A percentile compares a stretch with the other conserved stretches of the same genome.
Conservation (phyloP, 2,113 vertebrate genomes). For the Rhinolophus sinicus region DNA sequence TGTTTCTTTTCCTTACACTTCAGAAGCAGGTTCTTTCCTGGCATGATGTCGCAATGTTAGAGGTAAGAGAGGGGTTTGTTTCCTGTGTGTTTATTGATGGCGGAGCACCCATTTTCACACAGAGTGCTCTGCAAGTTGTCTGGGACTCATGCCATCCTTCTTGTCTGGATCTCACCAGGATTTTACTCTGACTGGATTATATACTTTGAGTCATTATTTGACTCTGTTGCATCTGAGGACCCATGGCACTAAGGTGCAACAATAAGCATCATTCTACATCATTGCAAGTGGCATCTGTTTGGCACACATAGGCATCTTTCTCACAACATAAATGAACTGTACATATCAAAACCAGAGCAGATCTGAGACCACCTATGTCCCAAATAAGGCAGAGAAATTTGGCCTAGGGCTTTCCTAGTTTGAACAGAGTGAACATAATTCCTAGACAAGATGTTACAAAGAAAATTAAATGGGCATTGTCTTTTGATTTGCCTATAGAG, state of each 20-base stretch:
- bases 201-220: background rate
- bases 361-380: background rate
- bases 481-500: background rate
- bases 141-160: background rate
- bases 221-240: background rate
- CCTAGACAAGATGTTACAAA: background rate
- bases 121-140: background rate
- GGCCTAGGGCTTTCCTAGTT: background rate
- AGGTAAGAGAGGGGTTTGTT: background rate
- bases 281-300: accelerated
- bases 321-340: background rate
- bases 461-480: background rate
- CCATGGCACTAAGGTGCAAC: background rate
- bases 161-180: background rate
- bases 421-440: background rate
- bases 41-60: too few relatives aligned
- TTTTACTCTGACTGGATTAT: background rate
- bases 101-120: background rate
- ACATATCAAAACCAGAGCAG: background rate
- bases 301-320: background rate
- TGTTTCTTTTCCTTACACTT: background rate
- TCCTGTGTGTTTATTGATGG: background rate
- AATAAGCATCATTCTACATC: background rate
- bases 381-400: background rate
- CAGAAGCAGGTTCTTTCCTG: background rate